These are phyloP conservation scores for Elymnias hypermnestra DNA, from an alignment of 1,140 invertebrate species.

Conservation along the genomic window DNA sequence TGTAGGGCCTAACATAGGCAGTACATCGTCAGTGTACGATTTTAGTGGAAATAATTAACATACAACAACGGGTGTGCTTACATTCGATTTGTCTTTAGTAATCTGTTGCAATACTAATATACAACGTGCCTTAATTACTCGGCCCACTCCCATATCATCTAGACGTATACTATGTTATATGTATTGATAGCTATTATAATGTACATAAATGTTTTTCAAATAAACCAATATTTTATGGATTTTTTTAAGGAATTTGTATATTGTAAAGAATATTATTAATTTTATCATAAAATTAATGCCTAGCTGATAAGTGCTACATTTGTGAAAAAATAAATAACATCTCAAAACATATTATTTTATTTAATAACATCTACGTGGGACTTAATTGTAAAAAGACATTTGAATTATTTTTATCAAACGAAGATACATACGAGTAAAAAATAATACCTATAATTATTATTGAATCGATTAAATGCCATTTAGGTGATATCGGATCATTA, in stretches of 20 bases:
- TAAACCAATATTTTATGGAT: constrained; percentile 76
- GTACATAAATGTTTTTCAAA: constrained; percentile 72
- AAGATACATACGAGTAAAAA: too few relatives aligned
- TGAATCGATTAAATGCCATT: too few relatives aligned
- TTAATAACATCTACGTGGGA: neutral
- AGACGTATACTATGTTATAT: constrained; percentile 62
- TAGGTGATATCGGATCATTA: too few relatives aligned
- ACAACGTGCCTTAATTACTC: constrained; percentile 68
- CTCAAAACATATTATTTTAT: constrained; percentile 58
- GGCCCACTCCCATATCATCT: constrained; percentile 66
- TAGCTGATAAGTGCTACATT: constrained; percentile 72
- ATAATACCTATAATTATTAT: too few relatives aligned
- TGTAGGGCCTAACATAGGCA: neutral
- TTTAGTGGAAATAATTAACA: neutral
- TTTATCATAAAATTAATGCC: constrained; percentile 77
- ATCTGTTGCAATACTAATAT: constrained; percentile 44
- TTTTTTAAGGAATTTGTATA: constrained; percentile 76
- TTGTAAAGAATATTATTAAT: constrained; percentile 78
- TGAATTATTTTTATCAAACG: too few relatives aligned
- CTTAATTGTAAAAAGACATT: too few relatives aligned
- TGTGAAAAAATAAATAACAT: constrained; percentile 76
- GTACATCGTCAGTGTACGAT: neutral
- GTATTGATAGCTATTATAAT: constrained; percentile 68
- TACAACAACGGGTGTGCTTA: neutral
- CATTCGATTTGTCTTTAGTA: neutral